A percentile compares a stretch with the other conserved stretches of the same genome.
Conservation (phyloP, 2,797 vertebrate species). For the Melanitta fusca region DNA sequence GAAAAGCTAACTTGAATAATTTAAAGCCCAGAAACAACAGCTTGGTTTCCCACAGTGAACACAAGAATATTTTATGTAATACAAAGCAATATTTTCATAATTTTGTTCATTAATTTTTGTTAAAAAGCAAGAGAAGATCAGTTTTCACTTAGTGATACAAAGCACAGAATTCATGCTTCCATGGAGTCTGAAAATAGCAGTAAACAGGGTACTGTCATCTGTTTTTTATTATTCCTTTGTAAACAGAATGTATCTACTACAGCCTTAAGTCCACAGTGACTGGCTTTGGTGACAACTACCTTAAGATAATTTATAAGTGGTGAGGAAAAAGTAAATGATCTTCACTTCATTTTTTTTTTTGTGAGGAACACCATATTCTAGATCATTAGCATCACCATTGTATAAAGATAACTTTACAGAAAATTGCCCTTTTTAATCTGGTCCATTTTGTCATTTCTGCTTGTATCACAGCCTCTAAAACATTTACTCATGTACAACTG, state of each 20-base stretch:
- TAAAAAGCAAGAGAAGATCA: not conserved
- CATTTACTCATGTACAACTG: not conserved
- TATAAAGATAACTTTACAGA: not conserved
- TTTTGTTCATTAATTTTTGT: not conserved
- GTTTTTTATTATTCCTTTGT: not conserved
- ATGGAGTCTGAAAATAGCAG: not conserved
- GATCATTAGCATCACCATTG: not conserved
- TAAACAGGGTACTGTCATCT: not conserved
- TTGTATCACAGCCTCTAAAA: not conserved
- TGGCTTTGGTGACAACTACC: not conserved
- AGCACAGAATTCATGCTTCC: not conserved
- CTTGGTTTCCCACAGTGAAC: slow-evolving; percentile 1
- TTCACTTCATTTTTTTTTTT: not conserved
- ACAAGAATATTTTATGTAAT: not conserved
- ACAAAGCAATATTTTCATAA: slow-evolving; percentile 10
- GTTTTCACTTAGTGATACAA: not conserved
- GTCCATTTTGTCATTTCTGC: not conserved
- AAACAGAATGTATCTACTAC: not conserved
- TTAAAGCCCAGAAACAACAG: not conserved
- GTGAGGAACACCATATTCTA: not conserved
- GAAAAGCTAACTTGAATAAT: not conserved
- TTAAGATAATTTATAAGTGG: too few relatives aligned
- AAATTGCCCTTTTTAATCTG: not conserved
- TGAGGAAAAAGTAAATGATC: not conserved
- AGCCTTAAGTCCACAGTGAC: not conserved